Evolutionary conservation across 2,888 invertebrate species (phyloP).

Genomic region (Cephus sareptanus): DNA sequence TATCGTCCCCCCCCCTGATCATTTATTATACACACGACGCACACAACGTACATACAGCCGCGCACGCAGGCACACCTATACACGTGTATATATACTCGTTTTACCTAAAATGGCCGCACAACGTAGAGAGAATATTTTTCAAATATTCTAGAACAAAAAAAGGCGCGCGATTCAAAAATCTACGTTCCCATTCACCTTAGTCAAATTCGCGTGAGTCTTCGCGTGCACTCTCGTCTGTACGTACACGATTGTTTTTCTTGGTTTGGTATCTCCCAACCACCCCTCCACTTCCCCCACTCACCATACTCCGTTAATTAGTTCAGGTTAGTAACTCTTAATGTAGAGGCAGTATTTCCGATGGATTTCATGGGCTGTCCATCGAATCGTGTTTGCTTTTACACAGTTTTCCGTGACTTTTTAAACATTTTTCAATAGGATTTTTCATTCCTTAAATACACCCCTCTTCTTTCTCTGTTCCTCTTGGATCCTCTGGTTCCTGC

Average conservation of each 20-base stretch:
- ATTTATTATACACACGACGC: background rate
- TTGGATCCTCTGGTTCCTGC: background rate
- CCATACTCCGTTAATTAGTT: background rate
- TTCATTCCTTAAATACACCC: background rate
- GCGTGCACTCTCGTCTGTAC: too few species aligned
- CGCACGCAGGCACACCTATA: background rate
- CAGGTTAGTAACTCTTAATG: background rate
- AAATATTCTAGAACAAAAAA: background rate
- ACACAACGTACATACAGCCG: background rate
- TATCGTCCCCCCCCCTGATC: background rate
- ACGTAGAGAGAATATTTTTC: background rate
- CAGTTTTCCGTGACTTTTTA: background rate
- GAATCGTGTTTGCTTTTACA: background rate
- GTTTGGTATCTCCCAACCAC: background rate
- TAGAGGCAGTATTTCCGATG: background rate
- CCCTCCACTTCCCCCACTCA: background rate
- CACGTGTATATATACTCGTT: background rate
- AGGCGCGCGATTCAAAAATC: background rate
- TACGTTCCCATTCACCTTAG: background rate
- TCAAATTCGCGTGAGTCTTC: background rate
- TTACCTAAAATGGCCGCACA: background rate
- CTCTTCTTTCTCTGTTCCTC: background rate
- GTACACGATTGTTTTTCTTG: background rate
- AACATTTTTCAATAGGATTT: background rate
- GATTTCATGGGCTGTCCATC: background rate